phyloP scores from a whole-genome alignment of 35 echinoderm and acorn worm species.

The Nesometra sesokonis region DNA sequence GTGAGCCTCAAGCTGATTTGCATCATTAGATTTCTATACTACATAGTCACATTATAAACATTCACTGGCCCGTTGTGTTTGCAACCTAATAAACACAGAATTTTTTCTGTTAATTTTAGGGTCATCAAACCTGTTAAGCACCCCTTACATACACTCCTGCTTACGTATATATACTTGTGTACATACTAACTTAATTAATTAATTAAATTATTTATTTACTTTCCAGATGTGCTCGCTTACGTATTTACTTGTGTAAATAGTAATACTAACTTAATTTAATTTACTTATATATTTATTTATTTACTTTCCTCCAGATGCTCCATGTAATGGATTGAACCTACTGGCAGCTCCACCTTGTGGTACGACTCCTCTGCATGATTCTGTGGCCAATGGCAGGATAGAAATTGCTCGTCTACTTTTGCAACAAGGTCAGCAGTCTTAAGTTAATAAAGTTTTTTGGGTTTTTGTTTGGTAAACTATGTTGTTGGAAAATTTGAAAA shows the following conservation, averaged over 20 bases:
- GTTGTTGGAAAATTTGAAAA: not conserved
- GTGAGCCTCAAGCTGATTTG: too few species aligned
- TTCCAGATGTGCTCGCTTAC: not conserved
- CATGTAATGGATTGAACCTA: conserved; percentile 18
- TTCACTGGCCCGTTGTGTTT: too few species aligned
- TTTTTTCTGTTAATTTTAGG: too few species aligned
- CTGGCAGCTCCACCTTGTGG: conserved; percentile 62
- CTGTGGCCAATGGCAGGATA: conserved; percentile 45
- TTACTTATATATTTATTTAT: not conserved
- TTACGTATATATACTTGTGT: too few species aligned
- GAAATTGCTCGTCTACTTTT: conserved; percentile 56
- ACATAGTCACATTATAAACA: too few species aligned
- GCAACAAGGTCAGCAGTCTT: not conserved
- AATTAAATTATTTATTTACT: too few species aligned
- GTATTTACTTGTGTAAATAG: not conserved
- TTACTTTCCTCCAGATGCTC: not conserved
- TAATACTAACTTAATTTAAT: not conserved
- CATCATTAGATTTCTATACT: too few species aligned
- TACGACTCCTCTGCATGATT: conserved; percentile 83
- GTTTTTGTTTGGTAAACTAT: not conserved
- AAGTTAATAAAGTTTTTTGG: too few species aligned
- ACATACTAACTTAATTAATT: too few species aligned
- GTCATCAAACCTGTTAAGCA: too few species aligned
- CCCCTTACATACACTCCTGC: too few species aligned
- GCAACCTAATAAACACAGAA: too few species aligned